phyloP scores from a whole-genome alignment of 2,888 invertebrate genomes.

The Drosophila rellima region DNA sequence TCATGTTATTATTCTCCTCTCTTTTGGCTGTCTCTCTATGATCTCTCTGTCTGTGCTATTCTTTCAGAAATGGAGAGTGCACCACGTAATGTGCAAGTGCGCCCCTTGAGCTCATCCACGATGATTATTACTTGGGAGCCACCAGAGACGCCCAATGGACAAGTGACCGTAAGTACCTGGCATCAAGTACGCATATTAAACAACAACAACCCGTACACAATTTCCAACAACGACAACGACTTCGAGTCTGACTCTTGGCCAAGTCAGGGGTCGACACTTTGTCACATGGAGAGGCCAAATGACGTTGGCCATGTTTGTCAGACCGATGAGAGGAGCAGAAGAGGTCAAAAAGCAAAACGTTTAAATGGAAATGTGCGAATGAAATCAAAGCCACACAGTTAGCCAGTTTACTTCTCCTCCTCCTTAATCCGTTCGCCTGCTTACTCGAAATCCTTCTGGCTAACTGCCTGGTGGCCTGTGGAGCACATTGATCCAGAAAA shows the following conservation, averaged over 20 bases:
- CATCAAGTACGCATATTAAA: slow-evolving; percentile 64
- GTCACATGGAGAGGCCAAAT: slow-evolving; percentile 58
- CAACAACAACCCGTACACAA: slow-evolving; percentile 40
- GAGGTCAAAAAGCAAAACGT: slow-evolving; percentile 26
- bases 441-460: slow-evolving; percentile 12
- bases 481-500: slow-evolving; percentile 52
- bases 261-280: slow-evolving; percentile 48
- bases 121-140: slow-evolving; percentile 99
- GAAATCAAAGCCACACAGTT: slow-evolving; percentile 63
- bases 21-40: not conserved
- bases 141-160: slow-evolving; percentile 98
- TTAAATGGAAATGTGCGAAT: slow-evolving; percentile 70
- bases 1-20: slow-evolving; percentile 30
- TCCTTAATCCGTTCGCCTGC: not conserved
- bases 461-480: not conserved
- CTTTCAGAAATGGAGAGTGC: slow-evolving; percentile 96
- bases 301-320: slow-evolving; percentile 58
- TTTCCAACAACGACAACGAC: slow-evolving; percentile 15
- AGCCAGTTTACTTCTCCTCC: slow-evolving; percentile 20
- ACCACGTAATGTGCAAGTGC: slow-evolving; percentile 96
- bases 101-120: slow-evolving; percentile 97
- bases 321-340: not conserved
- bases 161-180: slow-evolving; percentile 93
- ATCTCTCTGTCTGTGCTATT: slow-evolving; percentile 2
- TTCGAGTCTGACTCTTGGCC: slow-evolving; percentile 5